phyloP scores from a whole-genome alignment of 2,113 vertebrate genomes.

The Coptodon rendalli region DNA sequence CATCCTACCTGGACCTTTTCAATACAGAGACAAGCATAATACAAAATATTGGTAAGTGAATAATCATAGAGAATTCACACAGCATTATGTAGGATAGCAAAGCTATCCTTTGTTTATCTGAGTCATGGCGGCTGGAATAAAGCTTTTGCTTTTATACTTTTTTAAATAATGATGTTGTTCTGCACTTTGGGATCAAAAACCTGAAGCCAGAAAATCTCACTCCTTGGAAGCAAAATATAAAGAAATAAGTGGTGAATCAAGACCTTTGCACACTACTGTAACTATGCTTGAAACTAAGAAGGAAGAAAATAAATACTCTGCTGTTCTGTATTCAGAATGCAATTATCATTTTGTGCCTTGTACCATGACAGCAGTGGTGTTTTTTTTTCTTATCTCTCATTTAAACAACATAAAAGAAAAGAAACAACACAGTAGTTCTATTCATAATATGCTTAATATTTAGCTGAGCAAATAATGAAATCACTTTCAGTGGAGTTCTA shows the following conservation, averaged over 20 bases:
- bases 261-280: background rate
- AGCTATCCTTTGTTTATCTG: background rate
- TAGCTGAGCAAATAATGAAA: background rate
- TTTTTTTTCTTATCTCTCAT: background rate
- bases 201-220: background rate
- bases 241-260: background rate
- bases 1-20: background rate
- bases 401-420: background rate
- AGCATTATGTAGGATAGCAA: background rate
- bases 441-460: background rate
- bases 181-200: background rate
- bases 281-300: background rate
- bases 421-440: background rate
- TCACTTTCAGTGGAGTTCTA: background rate
- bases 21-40: background rate
- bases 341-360: background rate
- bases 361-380: background rate
- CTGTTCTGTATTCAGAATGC: background rate
- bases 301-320: background rate
- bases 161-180: rapidly evolving
- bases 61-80: background rate
- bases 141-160: background rate
- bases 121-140: background rate
- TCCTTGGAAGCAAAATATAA: background rate
- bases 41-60: background rate